Evolutionary conservation across 2,888 invertebrate genomes (phyloP), one percentile per base, ranked within the genome.

Genomic region (Apoderus coryli): DNA sequence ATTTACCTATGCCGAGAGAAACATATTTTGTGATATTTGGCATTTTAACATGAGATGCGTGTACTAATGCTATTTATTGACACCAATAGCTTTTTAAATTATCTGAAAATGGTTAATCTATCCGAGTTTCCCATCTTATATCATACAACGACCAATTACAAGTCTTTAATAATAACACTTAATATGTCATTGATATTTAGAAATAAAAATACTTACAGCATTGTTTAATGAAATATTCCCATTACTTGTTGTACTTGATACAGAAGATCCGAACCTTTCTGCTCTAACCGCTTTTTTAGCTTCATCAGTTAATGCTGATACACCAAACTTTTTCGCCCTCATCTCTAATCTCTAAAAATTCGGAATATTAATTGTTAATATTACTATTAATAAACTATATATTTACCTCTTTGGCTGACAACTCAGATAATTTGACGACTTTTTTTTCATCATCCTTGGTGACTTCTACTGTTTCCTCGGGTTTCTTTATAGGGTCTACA

Each of bases 311-410:
- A 69, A 54, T 14, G 45, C 27, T 9, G 72, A 67, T 16, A 75
- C 59, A 3, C 82, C 82, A 61, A 85, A 85, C 47, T 84, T 73
- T 47, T 81, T 80, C 2, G 82, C 82, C 45, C 85, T 67, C 67
- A 80, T 63, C 53, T 81, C 81, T 33, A 84, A 50, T 38, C 76
- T 67, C 64, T 67, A 43, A 13, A 40, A 45, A 33, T 23, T 36
- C 19, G 19, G n/a, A 19, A 19, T 19, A 19, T n/a, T n/a, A 19
- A 19, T 7, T 7, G 6, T 7, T n/a, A n/a, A 19, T 7, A 19
- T 19, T 7, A 19, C 6, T n/a, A 19, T 19, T 19, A 19, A 19
- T 7, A 19, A 24, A 9, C 6, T n/a, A 11, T 7, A n/a, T 24
- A 29, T 37, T 47, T 53, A 65, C 65, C 54, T 74, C 74, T 51